Conservation (phyloP, 2,113 vertebrate genomes). For the Indicator maculatus region DNA sequence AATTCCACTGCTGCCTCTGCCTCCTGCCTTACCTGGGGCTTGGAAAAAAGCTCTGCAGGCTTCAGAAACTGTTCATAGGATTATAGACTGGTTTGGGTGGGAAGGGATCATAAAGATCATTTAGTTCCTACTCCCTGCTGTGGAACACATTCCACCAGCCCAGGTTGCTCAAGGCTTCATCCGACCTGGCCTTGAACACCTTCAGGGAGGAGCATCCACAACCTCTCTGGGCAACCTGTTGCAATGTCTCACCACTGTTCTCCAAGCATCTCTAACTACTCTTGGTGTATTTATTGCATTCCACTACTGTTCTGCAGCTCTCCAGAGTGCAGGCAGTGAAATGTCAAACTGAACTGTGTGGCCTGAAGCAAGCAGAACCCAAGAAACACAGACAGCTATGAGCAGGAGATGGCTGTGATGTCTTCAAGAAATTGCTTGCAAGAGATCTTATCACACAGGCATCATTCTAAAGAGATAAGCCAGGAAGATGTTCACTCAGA, state of each 20-base stretch:
- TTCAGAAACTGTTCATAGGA: background rate
- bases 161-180: no score
- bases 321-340: background rate
- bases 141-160: no score
- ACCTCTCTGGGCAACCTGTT: no score
- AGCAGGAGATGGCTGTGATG: background rate
- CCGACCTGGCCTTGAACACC: no score
- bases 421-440: background rate
- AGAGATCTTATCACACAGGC: background rate
- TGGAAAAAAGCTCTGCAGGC: background rate
- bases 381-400: accelerated
- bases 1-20: background rate
- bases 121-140: no score
- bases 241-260: background rate
- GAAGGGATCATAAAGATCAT: no score
- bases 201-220: no score
- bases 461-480: background rate
- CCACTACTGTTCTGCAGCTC: background rate
- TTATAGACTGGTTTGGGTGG: no score
- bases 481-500: background rate
- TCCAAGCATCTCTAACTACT: no score
- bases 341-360: accelerated
- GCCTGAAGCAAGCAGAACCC: background rate
- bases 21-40: background rate
- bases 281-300: background rate